Percentiles rank a stretch among this genome's conserved stretches.
Evolutionary conservation across 2,888 invertebrate genomes (phyloP).

Genomic region (Resseliella maxima): DNA sequence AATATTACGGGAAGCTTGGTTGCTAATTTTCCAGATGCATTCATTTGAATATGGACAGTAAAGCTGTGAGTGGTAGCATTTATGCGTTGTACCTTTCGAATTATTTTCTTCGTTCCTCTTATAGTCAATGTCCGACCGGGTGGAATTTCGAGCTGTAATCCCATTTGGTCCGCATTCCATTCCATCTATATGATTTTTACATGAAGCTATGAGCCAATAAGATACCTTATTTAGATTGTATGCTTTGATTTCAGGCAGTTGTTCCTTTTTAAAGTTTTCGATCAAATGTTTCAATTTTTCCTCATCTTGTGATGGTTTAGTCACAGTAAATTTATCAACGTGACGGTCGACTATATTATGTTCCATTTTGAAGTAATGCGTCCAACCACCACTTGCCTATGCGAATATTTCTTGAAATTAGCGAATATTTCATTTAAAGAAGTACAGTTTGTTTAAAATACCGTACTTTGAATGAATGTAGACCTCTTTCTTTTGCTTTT

Average conservation of each 20-base stretch:
- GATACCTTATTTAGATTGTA: not conserved
- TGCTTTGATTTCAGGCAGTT: not conserved
- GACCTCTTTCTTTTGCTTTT: not conserved
- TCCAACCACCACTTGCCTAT: not conserved
- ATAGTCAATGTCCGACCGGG: not conserved
- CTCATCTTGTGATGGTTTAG: not conserved
- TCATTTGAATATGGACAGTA: not conserved
- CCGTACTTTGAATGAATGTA: not conserved
- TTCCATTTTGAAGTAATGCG: not conserved
- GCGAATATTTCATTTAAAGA: not conserved
- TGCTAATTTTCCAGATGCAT: not conserved
- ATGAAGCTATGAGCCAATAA: not conserved
- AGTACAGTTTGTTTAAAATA: not conserved
- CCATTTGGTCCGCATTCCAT: not conserved
- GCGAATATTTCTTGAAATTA: not conserved
- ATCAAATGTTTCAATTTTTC: not conserved
- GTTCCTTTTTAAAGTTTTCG: not conserved
- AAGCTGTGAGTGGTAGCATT: not conserved
- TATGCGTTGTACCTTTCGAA: not conserved
- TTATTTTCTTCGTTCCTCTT: not conserved
- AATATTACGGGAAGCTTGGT: not conserved
- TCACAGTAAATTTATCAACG: not conserved
- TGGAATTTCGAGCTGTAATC: not conserved
- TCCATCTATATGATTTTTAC: not conserved
- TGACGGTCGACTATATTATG: not conserved